Base-by-base conservation (phyloP, 2,888 invertebrate genomes). In the Heliconius hortense region DNA sequence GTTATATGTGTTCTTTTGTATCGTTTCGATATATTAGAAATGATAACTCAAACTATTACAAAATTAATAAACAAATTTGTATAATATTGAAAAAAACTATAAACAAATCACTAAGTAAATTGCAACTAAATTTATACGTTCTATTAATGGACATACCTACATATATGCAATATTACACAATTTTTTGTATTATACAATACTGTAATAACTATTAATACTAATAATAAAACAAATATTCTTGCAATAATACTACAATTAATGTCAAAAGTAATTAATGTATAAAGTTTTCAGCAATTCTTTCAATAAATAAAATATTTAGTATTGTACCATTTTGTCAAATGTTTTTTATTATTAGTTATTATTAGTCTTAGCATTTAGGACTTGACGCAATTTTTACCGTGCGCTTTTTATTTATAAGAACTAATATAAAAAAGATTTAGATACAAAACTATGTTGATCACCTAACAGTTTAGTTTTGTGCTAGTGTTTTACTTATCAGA, bases 401-500 rank as follows among this genome's bases (percentile, higher is more conserved):
- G 39, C 39, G n/a, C 35, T 5, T 39, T 39, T 66, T 66, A 39
- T n/a, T 15, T 39, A 66, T 66, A 66, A 66, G 64, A 39, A 24
- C 39, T 66, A 66, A 66, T 66, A 24, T 66, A 13, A 66, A 66
- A 66, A 39, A 39, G 15, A n/a, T 66, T 66, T 39, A 7, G 5
- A 66, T 24, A 24, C 24, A 66, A 66, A 66, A 66, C 5, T 39
- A 39, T 24, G 39, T 39, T 24, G 39, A 66, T 66, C 64, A 39
- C 2, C n/a, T 39, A 39, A n/a, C 64, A 39, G 64, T 24, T 64
- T n/a, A 64, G 64, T 35, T 66, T 66, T 39, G 39, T 66, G 24
- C 24, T 24, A 66, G 39, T 24, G 7, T 24, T n/a, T 7, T 39
- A 39, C 24, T 66, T 21, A 13, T 24, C 24, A 60, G 1, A 13